These are phyloP conservation scores for Xestobium rufovillosum DNA, from an alignment of 2,888 invertebrate species.

Conservation along the genomic window DNA sequence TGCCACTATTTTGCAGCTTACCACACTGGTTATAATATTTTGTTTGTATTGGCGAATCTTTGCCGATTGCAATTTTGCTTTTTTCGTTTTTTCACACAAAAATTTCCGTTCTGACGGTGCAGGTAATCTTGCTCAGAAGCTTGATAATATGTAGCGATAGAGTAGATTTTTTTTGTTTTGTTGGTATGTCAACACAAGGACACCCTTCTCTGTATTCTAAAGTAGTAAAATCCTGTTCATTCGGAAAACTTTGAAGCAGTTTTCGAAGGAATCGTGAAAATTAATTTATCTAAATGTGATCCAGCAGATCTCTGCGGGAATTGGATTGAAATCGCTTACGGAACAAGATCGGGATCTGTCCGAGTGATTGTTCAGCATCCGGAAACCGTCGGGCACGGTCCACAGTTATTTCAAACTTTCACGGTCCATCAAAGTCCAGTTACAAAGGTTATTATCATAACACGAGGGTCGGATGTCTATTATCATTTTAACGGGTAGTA, in stretches of 20 bases:
- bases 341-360: slow-evolving; percentile 91
- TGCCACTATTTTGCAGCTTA: slow-evolving; percentile 36
- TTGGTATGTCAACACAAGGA: slow-evolving; percentile 45
- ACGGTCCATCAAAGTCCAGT: slow-evolving; percentile 95
- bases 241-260: slow-evolving; percentile 4
- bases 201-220: slow-evolving; percentile 24
- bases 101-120: too few species aligned
- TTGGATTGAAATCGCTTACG: slow-evolving; percentile 99
- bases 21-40: slow-evolving; percentile 26
- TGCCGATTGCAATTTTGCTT: too few species aligned
- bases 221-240: slow-evolving; percentile 3
- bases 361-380: slow-evolving; percentile 98
- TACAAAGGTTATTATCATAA: slow-evolving; percentile 72
- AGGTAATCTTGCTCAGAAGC: too few species aligned
- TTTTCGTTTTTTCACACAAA: too few species aligned
- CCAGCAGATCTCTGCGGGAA: slow-evolving; percentile 85
- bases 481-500: too few species aligned
- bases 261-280: slow-evolving; percentile 1
- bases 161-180: too few species aligned
- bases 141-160: too few species aligned
- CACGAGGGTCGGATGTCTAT: too few species aligned
- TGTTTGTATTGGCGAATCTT: slow-evolving; percentile 11
- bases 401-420: slow-evolving; percentile 96
- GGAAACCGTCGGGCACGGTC: slow-evolving; percentile 97
- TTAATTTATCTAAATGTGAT: background rate